phyloP scores from a whole-genome alignment of 2,888 invertebrate genomes.

The Oligia fasciuncula region DNA sequence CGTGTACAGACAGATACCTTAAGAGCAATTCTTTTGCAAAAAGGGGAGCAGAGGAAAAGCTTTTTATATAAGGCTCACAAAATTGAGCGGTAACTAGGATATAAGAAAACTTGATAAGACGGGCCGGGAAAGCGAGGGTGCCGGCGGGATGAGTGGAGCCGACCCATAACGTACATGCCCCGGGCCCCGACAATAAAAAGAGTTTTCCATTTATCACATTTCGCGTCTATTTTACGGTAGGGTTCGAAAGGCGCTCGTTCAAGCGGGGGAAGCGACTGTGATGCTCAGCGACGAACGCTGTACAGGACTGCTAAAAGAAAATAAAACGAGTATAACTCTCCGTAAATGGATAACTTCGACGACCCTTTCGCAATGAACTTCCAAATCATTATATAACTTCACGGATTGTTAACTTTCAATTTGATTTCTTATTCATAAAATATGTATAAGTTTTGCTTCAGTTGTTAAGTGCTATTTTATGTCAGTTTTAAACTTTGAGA shows the following conservation, averaged over 20 bases:
- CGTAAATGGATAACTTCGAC: slow-evolving; percentile 87
- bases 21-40: slow-evolving; percentile 79
- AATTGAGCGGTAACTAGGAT: slow-evolving; percentile 88
- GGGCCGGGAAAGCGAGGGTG: slow-evolving; percentile 78
- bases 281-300: slow-evolving; percentile 83
- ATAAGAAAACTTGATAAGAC: slow-evolving; percentile 88
- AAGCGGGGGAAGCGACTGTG: slow-evolving; percentile 81
- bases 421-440: slow-evolving; percentile 67
- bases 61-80: slow-evolving; percentile 83
- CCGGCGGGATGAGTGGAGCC: slow-evolving; percentile 79
- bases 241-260: slow-evolving; percentile 84
- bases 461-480: slow-evolving; percentile 4
- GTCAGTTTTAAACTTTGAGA: slow-evolving; percentile 4
- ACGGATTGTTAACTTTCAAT: slow-evolving; percentile 60
- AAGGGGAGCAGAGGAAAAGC: slow-evolving; percentile 78
- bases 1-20: slow-evolving; percentile 78
- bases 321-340: slow-evolving; percentile 87
- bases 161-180: slow-evolving; percentile 85
- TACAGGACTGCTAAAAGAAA: slow-evolving; percentile 84
- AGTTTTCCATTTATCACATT: slow-evolving; percentile 90
- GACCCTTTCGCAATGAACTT: slow-evolving; percentile 84
- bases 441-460: slow-evolving; percentile 17
- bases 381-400: slow-evolving; percentile 72
- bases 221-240: slow-evolving; percentile 89
- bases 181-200: slow-evolving; percentile 87